A percentile compares a stretch with the other conserved stretches of the same genome.
Evolutionary conservation across 2,797 vertebrate genomes (phyloP).

Genomic region (Tangara arthus): DNA sequence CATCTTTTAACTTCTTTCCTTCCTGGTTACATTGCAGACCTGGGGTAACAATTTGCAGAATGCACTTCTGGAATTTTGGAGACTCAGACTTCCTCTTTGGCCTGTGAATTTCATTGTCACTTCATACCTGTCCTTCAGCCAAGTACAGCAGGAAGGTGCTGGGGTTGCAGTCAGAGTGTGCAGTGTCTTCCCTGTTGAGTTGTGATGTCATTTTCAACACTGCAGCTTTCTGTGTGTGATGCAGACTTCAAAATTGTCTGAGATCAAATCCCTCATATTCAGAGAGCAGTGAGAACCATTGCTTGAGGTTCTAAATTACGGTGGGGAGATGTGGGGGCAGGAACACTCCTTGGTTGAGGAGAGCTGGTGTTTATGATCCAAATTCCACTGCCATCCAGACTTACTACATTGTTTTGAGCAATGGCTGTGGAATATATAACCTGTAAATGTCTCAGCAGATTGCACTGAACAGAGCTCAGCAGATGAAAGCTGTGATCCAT

Average conservation of each 20-base stretch:
- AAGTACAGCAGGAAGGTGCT: background rate
- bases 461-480: background rate
- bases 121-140: background rate
- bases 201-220: background rate
- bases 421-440: background rate
- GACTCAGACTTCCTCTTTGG: background rate
- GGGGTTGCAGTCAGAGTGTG: background rate
- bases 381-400: background rate
- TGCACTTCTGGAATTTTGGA: background rate
- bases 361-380: background rate
- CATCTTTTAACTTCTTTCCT: background rate
- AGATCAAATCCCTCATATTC: background rate
- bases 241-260: background rate
- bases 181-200: background rate
- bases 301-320: background rate
- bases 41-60: background rate
- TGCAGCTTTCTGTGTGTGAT: background rate
- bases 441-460: background rate
- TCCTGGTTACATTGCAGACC: background rate
- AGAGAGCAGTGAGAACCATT: background rate
- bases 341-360: background rate
- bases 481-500: background rate
- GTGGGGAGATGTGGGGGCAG: background rate
- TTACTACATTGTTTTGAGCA: background rate
- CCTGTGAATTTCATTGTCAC: background rate